Evolutionary conservation across 2,113 vertebrate genomes (phyloP).

Genomic region (Engystomops pustulosus): DNA sequence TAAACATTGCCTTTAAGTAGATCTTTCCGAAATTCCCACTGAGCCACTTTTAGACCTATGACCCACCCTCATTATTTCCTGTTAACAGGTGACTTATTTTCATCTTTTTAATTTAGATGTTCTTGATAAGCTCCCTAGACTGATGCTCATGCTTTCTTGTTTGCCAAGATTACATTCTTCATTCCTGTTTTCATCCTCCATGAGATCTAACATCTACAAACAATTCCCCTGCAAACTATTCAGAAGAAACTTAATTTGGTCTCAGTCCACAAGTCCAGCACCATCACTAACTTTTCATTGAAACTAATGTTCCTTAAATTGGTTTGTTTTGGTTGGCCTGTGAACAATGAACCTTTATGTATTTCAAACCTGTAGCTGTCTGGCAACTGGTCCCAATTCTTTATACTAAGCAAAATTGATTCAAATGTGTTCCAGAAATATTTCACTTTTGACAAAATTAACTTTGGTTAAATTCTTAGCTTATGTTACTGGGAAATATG

Average conservation of each 20-base stretch:
- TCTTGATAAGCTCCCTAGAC: not conserved
- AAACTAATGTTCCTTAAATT: slow-evolving; percentile 30
- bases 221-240: not conserved
- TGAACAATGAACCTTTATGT: slow-evolving; percentile 26
- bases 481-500: not conserved
- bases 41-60: not conserved
- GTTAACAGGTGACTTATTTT: not conserved
- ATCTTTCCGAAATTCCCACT: not conserved
- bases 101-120: slow-evolving; percentile 12
- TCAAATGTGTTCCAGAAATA: not conserved
- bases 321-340: not conserved
- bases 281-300: not conserved
- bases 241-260: not conserved
- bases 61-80: not conserved
- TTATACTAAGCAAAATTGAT: not conserved
- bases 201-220: not conserved
- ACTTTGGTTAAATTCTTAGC: not conserved
- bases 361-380: not conserved
- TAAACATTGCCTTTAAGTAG: too few species aligned
- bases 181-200: not conserved
- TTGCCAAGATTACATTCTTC: not conserved
- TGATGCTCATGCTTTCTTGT: not conserved
- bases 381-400: not conserved
- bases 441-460: not conserved
- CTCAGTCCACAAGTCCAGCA: not conserved